Conservation (phyloP, 2,113 vertebrate species). For the Dipodomys spectabilis region DNA sequence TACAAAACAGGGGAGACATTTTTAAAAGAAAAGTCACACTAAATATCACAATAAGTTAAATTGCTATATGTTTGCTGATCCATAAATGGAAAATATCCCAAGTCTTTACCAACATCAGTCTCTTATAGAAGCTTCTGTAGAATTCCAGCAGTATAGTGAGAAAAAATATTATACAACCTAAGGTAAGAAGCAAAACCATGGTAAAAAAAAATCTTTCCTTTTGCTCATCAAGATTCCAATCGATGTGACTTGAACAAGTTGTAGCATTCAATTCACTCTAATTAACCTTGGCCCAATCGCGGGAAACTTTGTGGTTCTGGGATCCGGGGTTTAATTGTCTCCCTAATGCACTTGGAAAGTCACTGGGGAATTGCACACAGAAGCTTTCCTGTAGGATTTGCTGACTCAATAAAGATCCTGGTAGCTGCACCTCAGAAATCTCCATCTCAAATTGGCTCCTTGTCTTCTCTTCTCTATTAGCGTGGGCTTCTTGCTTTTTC, state of each 20-base stretch:
- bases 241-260: slow-evolving; percentile 46
- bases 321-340: slow-evolving; percentile 59
- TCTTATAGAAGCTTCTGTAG: background rate
- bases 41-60: slow-evolving; percentile 56
- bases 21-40: slow-evolving; percentile 61
- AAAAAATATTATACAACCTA: background rate
- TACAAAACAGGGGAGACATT: background rate
- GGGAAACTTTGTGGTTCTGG: background rate
- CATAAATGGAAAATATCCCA: slow-evolving; percentile 31
- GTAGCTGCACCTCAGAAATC: too few species aligned
- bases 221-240: slow-evolving; percentile 52
- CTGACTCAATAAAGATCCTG: background rate
- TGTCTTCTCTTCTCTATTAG: background rate
- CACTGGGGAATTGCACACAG: background rate
- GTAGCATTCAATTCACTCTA: slow-evolving; percentile 49
- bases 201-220: background rate
- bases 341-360: slow-evolving; percentile 44
- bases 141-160: background rate
- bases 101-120: slow-evolving; percentile 35
- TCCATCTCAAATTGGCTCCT: accelerated
- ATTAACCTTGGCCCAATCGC: slow-evolving; percentile 47
- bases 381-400: background rate
- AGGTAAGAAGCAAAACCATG: background rate
- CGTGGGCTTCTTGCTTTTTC: background rate
- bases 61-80: slow-evolving; percentile 12